A percentile compares a stretch with the other conserved stretches of the same genome.
These are phyloP conservation scores for Plumapathes pennacea DNA, from an alignment of 92 coral and sea anemone genomes.

Conservation along the genomic window DNA sequence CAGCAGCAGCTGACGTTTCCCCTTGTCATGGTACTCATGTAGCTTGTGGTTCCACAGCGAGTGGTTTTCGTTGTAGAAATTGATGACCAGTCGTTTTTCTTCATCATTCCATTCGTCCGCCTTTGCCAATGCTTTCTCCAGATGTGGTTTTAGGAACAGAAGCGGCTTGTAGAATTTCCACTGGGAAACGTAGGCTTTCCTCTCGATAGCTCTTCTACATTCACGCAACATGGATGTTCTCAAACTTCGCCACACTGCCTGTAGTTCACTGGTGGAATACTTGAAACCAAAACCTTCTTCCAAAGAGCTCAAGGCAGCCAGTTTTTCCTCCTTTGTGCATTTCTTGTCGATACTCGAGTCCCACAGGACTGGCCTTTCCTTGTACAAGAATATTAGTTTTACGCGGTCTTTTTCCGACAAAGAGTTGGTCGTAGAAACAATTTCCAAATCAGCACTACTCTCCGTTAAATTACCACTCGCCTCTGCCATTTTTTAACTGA, in stretches of 20 bases:
- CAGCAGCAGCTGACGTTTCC: not conserved
- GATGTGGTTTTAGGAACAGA: not conserved
- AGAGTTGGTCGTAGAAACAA: no score
- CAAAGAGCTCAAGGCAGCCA: no score
- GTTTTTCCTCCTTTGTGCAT: no score
- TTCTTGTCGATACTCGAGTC: no score
- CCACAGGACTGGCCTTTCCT: no score
- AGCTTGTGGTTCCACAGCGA: conserved; percentile 9
- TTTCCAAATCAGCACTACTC: no score
- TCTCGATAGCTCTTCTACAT: not conserved
- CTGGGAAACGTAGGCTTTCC: not conserved
- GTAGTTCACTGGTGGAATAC: not conserved
- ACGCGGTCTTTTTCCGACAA: no score
- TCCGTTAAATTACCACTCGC: no score
- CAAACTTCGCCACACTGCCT: not conserved
- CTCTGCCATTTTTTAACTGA: no score
- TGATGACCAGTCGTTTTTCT: not conserved
- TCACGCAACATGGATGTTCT: conserved; percentile 11
- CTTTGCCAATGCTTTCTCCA: no score
- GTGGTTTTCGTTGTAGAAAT: conserved; percentile 7
- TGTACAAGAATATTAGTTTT: no score
- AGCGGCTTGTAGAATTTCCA: conserved; percentile 12
- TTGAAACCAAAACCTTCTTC: no score
- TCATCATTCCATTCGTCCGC: conserved; percentile 19
- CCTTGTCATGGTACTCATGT: conserved; percentile 1